Base-by-base conservation (phyloP, 2,113 vertebrate genomes). In the Gracilinanus agilis region DNA sequence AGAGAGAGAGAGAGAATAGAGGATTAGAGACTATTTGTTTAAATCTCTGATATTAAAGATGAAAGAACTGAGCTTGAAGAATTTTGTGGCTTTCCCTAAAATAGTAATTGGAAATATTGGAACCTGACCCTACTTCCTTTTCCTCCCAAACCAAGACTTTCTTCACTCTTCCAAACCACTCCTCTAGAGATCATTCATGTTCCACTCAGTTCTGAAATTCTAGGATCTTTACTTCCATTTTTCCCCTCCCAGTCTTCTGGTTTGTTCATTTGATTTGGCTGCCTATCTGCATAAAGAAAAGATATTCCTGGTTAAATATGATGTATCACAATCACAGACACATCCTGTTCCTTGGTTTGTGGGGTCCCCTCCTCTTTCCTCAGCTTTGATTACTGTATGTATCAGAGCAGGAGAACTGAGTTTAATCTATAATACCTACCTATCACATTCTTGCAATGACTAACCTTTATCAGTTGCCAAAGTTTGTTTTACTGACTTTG, bases 401-500 rank as follows among this genome's bases (percentile, higher is more conserved):
- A 97, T 98, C 97, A 97, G 97, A 96, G 97, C 90, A 94, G 98
- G 96, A 95, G 96, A 95, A 98, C 67, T 97, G 96, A 94, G 93
- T 96, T 94, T 95, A 98, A 95, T 95, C 94, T 97, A 55, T 93
- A 96, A 90, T 95, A 54, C 93, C 97, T 95, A 55, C 93, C 96
- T 94, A 90, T 96, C 91, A 95, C 93, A 97, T 96, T 98, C 97
- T 98, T 97, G 94, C 95, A 97, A 92, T 89, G 93, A 95, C 96
- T 97, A 98, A 94, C 96, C 96, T 98, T 96, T 96, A 98, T 97
- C 95, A 97, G 92, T 89, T 90, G 91, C 97, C 97, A 97, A 96
- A 96, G 93, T 90, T 44, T 95, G 93, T 98, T 98, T 94, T 98
- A 94, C 96, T 98, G 97, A 97, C 93, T 97, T 98, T 98, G 98